Conservation (phyloP, 2,797 vertebrate genomes). For the Anabas testudineus region DNA sequence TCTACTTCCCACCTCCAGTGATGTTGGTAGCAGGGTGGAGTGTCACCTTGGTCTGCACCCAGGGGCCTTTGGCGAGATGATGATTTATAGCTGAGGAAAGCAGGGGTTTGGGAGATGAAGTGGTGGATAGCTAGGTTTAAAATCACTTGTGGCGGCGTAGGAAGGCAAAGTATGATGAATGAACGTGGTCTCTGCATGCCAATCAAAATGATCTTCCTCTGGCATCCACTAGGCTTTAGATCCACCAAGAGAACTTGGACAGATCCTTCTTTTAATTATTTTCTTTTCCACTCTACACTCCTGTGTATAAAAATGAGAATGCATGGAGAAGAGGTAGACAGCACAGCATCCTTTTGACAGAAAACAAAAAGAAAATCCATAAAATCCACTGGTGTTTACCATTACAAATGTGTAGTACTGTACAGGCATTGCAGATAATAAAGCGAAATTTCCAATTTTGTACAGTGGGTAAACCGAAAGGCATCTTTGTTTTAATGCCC, state of each 20-base stretch:
- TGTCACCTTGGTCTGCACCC: slow-evolving; percentile 74
- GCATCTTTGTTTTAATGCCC: slow-evolving; percentile 23
- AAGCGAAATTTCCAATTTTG: neutral
- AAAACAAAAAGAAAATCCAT: neutral
- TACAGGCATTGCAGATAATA: neutral
- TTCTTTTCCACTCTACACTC: neutral
- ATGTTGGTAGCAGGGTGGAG: slow-evolving; percentile 53
- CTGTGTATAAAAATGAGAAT: slow-evolving; percentile 29
- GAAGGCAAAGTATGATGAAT: slow-evolving; percentile 63
- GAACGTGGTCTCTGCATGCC: slow-evolving; percentile 48
- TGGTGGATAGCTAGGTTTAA: slow-evolving; percentile 64
- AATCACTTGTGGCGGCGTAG: slow-evolving; percentile 70
- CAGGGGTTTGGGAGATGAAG: slow-evolving; percentile 54
- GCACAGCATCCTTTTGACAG: neutral
- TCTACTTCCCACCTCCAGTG: slow-evolving; percentile 49
- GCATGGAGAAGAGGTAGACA: neutral
- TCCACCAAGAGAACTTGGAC: slow-evolving; percentile 20
- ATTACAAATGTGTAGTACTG: neutral
- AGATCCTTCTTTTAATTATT: slow-evolving; percentile 37
- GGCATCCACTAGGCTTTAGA: slow-evolving; percentile 32
- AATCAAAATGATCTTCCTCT: slow-evolving; percentile 55
- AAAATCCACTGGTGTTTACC: neutral
- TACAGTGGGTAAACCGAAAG: slow-evolving; percentile 22
- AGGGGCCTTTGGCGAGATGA: slow-evolving; percentile 67
- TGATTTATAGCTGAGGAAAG: slow-evolving; percentile 74